phyloP scores from a whole-genome alignment of 2,888 invertebrate genomes.

The Phengaris arion region DNA sequence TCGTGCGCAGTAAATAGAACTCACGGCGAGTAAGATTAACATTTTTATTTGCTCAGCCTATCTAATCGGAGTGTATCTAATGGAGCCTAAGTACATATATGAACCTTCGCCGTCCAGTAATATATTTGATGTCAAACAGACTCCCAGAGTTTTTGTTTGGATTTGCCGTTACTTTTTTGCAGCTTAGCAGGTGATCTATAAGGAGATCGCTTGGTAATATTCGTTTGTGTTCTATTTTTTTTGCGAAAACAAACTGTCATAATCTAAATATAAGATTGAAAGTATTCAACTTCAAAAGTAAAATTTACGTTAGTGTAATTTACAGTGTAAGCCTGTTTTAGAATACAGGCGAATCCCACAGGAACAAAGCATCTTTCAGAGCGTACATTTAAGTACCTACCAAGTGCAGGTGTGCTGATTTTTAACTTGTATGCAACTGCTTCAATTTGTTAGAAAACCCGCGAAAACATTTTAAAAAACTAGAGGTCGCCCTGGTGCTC shows the following conservation, averaged over 20 bases:
- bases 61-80: slow-evolving; percentile 22
- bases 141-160: neutral
- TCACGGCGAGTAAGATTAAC: slow-evolving; percentile 10
- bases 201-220: neutral
- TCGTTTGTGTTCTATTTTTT: neutral
- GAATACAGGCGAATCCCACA: no score
- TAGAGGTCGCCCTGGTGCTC: no score
- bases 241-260: neutral
- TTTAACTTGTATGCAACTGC: no score
- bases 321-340: no score
- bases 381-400: no score
- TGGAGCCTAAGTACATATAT: slow-evolving; percentile 13
- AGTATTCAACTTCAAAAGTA: no score
- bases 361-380: no score
- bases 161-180: neutral
- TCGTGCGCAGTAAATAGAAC: slow-evolving; percentile 2
- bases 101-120: neutral
- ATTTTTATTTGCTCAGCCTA: slow-evolving; percentile 25
- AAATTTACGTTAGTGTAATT: no score
- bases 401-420: no score
- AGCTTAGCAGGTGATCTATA: neutral
- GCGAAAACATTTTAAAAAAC: no score
- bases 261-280: no score
- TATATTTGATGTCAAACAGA: slow-evolving; percentile 26
- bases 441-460: no score